Evolutionary conservation across 2,888 invertebrate genomes (phyloP).

Genomic region (Latrodectus elegans): DNA sequence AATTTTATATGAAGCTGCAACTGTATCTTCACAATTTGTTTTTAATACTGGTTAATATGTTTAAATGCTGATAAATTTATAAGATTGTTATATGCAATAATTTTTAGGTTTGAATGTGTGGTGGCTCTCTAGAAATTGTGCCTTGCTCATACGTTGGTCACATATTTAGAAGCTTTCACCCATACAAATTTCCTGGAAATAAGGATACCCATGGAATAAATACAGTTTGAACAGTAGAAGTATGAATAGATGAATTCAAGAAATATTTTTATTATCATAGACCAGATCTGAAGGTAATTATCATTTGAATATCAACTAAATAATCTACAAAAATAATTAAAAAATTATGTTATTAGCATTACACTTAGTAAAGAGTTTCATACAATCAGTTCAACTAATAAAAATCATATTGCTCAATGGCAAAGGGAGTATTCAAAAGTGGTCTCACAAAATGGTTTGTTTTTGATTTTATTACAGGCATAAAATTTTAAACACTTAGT

Average conservation of each 20-base stretch:
- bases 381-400: neutral
- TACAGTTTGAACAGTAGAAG: slow-evolving; percentile 93
- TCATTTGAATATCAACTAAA: neutral
- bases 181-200: slow-evolving; percentile 89
- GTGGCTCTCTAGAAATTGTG: slow-evolving; percentile 92
- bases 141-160: slow-evolving; percentile 97
- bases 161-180: slow-evolving; percentile 94
- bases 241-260: slow-evolving; percentile 99
- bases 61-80: neutral
- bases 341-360: neutral
- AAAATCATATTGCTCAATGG: slow-evolving; percentile 20
- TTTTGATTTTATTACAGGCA: too few species aligned
- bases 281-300: slow-evolving; percentile 82
- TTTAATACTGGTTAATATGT: slow-evolving; percentile 1
- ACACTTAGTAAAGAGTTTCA: neutral
- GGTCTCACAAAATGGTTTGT: slow-evolving; percentile 71
- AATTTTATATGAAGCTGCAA: too few species aligned
- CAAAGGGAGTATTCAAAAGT: slow-evolving; percentile 71
- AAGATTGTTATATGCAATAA: neutral
- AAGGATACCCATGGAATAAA: slow-evolving; percentile 95
- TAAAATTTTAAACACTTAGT: too few species aligned
- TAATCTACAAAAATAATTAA: neutral
- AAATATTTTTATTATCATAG: slow-evolving; percentile 92
- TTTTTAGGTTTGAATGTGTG: slow-evolving; percentile 83
- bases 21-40: neutral